Base-by-base conservation (phyloP, 2,113 vertebrate species). In the Silurus glanis region DNA sequence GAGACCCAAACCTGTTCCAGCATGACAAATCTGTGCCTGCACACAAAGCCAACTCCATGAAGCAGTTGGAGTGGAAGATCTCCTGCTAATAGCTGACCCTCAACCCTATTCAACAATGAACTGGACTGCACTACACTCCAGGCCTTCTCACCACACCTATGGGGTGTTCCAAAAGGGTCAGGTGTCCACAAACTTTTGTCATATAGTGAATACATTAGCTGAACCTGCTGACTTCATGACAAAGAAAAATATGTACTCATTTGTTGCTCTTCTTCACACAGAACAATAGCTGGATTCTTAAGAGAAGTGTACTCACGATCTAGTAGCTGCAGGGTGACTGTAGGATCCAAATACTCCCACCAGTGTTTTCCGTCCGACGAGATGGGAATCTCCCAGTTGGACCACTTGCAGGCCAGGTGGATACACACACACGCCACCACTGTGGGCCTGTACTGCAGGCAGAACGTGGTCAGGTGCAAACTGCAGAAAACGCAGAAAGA, bases 331-430 rank as follows among this genome's bases (percentile, higher is more conserved):
- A 99, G 91, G 66, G 97, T 99, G 78, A 99, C 98, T 0, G 96
- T 96, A 86, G 94, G 95, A 93, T 99, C 98, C 92, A 99, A 96
- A 61, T 99, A 99, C 94, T 99, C 98, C 98, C 98, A 99, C 98
- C 98, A 99, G 93, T 98, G 96, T 79, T 99, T 99, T 51, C 97
- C 96, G 87, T 99, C 97, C 5, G 97, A 99, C 23, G 98, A 99
- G 47, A 99, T 97, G 0, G 98, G 98, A 91, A 99, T 99, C 94
- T 99, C 98, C 98, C 98, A 99, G 95, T 99, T 99, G 95, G 98
- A 99, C 98, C 98, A 99, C 92, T 99, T 99, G 91, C 98, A 99
- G 91, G 98, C 98, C 95, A 99, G 95, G 92, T 99, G 98, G 94
- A 99, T 99, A 92, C 98, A 99, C 79, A 99, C 98, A 89, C 98